Base-by-base conservation (phyloP, 2,888 invertebrate genomes). In the Aethes cnicana region DNA sequence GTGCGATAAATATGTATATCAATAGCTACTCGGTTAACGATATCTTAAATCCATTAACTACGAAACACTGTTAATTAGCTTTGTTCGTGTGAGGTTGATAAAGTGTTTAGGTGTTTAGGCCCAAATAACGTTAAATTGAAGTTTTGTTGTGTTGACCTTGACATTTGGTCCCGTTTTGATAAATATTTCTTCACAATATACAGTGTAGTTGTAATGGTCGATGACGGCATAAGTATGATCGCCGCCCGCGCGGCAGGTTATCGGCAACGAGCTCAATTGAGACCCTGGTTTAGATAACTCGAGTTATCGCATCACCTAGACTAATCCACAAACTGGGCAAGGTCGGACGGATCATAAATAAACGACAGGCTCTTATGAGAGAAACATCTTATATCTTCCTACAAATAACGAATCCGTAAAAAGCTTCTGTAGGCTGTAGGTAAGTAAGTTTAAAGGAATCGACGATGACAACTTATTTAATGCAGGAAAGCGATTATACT, bases 261-360 rank as follows among this genome's bases (percentile, higher is more conserved):
- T 79, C 73, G 64, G 64, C 55, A 67, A 75, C 66, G 70, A 77
- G 74, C 78, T 78, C 80, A 80, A 80, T 82, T 81, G 78, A 77
- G 68, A 72, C 69, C 50, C 47, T 64, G 62, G 59, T 60, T 64
- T 64, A 64, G 71, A 72, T 72, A 73, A 57, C 61, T n/a, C 60
- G 63, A 61, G 64, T 69, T 68, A 66, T 69, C 63, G 59, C 59
- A 63, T 66, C 65, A 64, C 66, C 62, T 59, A 53, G 47, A 46
- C 46, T 37, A 47, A 49, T 35, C 53, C 25, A 42, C 36, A 55
- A 43, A 9, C 52, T 26, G 35, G 26, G 7, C 64, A 43, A 47
- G 48, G 42, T 48, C 32, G 11, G 12, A 26, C 30, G 12, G 39
- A 26, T 23, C 36, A 36, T 62, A 58, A 57, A 60, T 55, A 57